Conservation (phyloP, 37 sponge, comb jelly and placozoan species). For the Tethya wilhelma region DNA sequence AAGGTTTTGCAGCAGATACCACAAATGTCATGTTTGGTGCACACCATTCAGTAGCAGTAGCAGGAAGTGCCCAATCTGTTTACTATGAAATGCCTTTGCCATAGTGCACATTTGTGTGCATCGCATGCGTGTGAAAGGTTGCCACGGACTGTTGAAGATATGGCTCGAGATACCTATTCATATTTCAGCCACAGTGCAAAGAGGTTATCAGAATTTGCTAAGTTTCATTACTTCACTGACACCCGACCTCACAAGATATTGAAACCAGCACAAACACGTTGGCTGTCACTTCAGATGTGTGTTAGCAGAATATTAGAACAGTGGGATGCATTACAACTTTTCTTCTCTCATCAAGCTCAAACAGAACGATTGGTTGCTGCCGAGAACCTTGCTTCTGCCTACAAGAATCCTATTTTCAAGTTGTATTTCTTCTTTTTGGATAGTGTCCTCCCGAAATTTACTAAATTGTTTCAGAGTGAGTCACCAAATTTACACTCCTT, state of each 20-base stretch:
- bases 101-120: constrained; percentile 40
- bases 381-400: constrained; percentile 11
- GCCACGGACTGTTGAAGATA: constrained; percentile 33
- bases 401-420: constrained; percentile 46
- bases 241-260: constrained; percentile 30
- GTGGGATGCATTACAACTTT: constrained; percentile 44
- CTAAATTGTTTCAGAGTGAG: constrained; percentile 23
- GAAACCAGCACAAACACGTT: constrained; percentile 34
- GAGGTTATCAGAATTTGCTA: constrained; percentile 16
- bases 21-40: constrained; percentile 38
- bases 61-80: constrained; percentile 23
- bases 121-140: constrained; percentile 39
- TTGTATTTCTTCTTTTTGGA: constrained; percentile 27
- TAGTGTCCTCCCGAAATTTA: constrained; percentile 22
- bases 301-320: constrained; percentile 42
- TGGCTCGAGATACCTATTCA: constrained; percentile 24
- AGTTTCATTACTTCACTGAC: constrained; percentile 32
- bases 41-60: constrained; percentile 2
- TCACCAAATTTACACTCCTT: constrained; percentile 11
- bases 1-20: constrained; percentile 49
- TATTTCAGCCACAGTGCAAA: constrained; percentile 41
- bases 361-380: constrained; percentile 23
- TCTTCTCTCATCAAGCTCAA: constrained; percentile 5
- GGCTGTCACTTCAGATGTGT: constrained; percentile 36
- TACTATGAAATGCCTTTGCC: constrained; percentile 18